Percentiles rank a stretch among this genome's conserved stretches.
Evolutionary conservation across 2,113 vertebrate species (phyloP).

Genomic region (Colius striatus): DNA sequence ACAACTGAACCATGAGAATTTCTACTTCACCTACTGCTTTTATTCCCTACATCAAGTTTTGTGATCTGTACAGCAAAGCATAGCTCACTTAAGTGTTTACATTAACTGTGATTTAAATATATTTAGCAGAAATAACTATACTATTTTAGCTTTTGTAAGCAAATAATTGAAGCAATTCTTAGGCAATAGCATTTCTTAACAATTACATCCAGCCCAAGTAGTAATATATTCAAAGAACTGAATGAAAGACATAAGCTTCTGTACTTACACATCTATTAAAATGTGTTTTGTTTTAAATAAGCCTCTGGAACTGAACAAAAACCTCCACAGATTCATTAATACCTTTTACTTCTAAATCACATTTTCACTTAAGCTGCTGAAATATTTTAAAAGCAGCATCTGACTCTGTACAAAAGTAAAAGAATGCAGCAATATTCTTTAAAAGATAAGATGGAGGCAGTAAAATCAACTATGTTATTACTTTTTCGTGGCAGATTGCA

Average conservation of each 20-base stretch:
- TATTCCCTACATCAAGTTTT: background rate
- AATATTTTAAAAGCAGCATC: constrained; percentile 62
- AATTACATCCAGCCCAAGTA: background rate
- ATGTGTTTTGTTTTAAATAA: constrained; percentile 15
- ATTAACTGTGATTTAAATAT: background rate
- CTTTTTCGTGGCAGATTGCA: constrained; percentile 2
- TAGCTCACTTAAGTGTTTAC: background rate
- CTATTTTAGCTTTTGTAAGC: background rate
- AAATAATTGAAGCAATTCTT: background rate
- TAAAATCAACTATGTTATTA: background rate
- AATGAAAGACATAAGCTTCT: background rate
- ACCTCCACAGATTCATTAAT: constrained; percentile 9
- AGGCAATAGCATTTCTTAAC: background rate
- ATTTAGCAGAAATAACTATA: background rate
- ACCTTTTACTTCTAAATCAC: constrained; percentile 43
- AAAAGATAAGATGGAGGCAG: constrained; percentile 47
- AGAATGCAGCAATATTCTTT: constrained; percentile 31
- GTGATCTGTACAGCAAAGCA: background rate
- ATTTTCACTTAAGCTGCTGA: constrained; percentile 57
- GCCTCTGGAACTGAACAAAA: background rate
- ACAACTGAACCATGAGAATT: background rate
- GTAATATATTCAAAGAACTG: background rate
- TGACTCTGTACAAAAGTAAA: constrained; percentile 49
- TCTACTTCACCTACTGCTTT: background rate
- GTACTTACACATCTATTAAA: background rate